These are phyloP conservation scores for Actias luna DNA, from an alignment of 2,888 invertebrate genomes.

Conservation along the genomic window DNA sequence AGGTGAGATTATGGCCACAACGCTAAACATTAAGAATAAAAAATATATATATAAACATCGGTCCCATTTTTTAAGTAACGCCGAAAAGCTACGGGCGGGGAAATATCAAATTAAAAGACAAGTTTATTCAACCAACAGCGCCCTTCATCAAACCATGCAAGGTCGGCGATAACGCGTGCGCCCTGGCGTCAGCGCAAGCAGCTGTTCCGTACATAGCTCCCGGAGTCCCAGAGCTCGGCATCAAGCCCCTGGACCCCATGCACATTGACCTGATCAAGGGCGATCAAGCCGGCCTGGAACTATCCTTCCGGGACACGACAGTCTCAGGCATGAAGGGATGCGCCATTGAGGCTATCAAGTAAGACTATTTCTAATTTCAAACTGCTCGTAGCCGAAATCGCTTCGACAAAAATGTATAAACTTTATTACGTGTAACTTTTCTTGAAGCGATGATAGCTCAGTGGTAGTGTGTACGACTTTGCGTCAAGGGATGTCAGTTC, in stretches of 20 bases:
- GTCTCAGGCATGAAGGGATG: constrained; percentile 64
- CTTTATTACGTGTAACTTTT: too few relatives aligned
- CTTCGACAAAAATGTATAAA: too few relatives aligned
- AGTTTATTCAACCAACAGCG: constrained; percentile 37
- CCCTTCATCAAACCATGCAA: constrained; percentile 67
- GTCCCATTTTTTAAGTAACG: too few relatives aligned
- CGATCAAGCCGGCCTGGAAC: constrained; percentile 51
- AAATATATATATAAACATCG: too few relatives aligned
- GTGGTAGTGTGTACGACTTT: too few relatives aligned
- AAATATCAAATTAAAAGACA: neutral
- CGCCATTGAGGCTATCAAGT: constrained; percentile 56
- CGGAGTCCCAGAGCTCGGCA: constrained; percentile 57
- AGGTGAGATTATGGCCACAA: too few relatives aligned
- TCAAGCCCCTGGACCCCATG: constrained; percentile 62
- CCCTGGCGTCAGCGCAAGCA: constrained; percentile 48
- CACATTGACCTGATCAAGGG: constrained; percentile 48
- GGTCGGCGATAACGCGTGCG: constrained; percentile 49
- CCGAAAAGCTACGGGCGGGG: too few relatives aligned
- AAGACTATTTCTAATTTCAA: constrained; percentile 33
- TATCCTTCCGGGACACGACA: constrained; percentile 52
- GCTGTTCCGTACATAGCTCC: constrained; percentile 50
- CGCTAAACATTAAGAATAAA: too few relatives aligned
- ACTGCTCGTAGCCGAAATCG: too few relatives aligned
- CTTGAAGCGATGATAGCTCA: too few relatives aligned
- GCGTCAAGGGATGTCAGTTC: too few relatives aligned